Evolutionary conservation across 2,888 invertebrate genomes (phyloP), one percentile per base, ranked within the genome.

Genomic region (Scaptomyza flava): DNA sequence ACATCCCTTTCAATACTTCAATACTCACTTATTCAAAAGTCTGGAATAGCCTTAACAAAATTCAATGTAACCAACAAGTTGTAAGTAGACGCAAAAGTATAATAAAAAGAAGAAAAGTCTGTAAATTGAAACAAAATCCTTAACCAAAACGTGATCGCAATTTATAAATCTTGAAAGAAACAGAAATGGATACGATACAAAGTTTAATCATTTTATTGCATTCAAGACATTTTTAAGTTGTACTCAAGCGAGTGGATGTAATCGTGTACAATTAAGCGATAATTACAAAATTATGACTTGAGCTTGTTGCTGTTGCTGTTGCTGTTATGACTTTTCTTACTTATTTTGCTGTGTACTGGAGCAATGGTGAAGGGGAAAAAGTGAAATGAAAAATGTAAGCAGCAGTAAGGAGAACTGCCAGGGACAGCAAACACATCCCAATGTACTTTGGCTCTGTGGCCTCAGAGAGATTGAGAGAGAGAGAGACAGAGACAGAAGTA

Each of bases 271-370:
- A 54, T 43, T 53, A 48, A 72, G 76, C 56, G 77, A 77, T 72
- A 72, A 72, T 72, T 72, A 58, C 65, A 27, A 63, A 77, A 71
- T 77, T 76, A 76, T 76, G 52, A 48, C 70, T 47, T 27, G 7
- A 41, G 59, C 41, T 67, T 54, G 41, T 23, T 46, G 30, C 17
- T 27, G 50, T 50, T 34, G 33, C 58, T 50, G 23, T 17, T 36
- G 30, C 14, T 27, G 50, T 54, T 45, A 34, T 14, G 42, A 52
- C 73, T 72, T 54, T 17, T 38, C 30, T 34, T 8, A 33, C 52
- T 53, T 62, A 48, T 41, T 64, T 31, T n/a, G 38, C 33, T 54
- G 68, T 30, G 68, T 46, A 67, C 34, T 53, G 33, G 11, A 30
- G 8, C 45, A 9, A 33, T 33, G 11, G 11, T 31, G 9, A 31